Percentiles rank a stretch among this genome's conserved stretches.
These are phyloP conservation scores for Pelodytes ibericus DNA, from an alignment of 2,797 vertebrate species.

Conservation along the genomic window DNA sequence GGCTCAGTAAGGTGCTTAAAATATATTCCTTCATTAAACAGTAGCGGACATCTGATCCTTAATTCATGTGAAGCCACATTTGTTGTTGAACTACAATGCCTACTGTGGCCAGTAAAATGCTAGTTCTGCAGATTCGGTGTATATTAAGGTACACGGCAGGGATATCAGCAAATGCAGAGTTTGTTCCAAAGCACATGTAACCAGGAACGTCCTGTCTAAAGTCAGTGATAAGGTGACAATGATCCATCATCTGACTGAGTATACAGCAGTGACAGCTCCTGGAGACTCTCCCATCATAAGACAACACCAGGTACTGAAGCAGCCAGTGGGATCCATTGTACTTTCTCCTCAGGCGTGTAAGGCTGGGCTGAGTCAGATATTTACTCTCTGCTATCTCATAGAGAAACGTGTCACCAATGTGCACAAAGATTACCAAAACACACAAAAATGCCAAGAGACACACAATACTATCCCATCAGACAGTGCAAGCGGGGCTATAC, in stretches of 20 bases:
- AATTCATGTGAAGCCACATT: no score
- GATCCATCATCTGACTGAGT: slow-evolving; percentile 38
- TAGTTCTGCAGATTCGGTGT: not conserved
- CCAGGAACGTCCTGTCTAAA: slow-evolving; percentile 26
- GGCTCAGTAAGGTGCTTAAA: no score
- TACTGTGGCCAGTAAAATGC: no score
- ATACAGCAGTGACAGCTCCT: slow-evolving; percentile 32
- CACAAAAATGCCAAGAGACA: slow-evolving; percentile 31
- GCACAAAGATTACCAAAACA: slow-evolving; percentile 33
- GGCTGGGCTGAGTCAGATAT: slow-evolving; percentile 24
- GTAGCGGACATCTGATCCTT: no score
- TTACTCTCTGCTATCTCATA: slow-evolving; percentile 25
- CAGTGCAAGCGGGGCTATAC: no score
- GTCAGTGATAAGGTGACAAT: slow-evolving; percentile 32
- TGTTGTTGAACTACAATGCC: no score
- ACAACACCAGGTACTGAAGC: slow-evolving; percentile 13
- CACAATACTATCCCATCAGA: not conserved
- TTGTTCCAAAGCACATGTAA: slow-evolving; percentile 1
- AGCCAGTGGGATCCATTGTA: slow-evolving; percentile 15
- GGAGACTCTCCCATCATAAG: slow-evolving; percentile 31
- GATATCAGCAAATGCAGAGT: not conserved
- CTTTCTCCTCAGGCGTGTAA: slow-evolving; percentile 18
- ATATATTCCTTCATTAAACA: no score
- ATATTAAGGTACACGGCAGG: not conserved
- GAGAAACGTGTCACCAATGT: slow-evolving; percentile 23